Conservation (phyloP, 2,113 vertebrate genomes). For the Lonchura striata region DNA sequence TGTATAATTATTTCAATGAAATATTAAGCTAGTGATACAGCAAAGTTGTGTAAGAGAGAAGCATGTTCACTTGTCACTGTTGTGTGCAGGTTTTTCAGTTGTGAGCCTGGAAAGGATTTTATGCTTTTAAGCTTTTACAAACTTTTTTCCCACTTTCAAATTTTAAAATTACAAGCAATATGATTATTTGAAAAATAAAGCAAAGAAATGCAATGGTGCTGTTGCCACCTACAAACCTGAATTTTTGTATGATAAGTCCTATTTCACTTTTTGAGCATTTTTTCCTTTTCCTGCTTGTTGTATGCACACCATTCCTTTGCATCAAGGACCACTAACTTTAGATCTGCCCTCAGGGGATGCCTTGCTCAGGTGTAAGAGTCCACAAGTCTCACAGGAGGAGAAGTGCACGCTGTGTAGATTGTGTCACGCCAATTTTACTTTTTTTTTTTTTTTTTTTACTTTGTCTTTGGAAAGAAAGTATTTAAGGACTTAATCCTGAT, state of each 20-base stretch:
- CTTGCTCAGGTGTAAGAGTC: neutral
- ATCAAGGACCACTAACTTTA: neutral
- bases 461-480: neutral
- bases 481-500: neutral
- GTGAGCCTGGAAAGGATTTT: neutral
- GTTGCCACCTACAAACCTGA: neutral
- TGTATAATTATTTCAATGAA: neutral
- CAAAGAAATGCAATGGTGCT: neutral
- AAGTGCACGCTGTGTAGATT: neutral
- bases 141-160: neutral
- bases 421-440: neutral
- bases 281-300: neutral
- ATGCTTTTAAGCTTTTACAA: neutral
- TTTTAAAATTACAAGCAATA: neutral
- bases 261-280: neutral
- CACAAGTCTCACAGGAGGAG: neutral
- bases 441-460: neutral
- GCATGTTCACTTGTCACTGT: neutral
- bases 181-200: neutral
- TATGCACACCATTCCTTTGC: neutral
- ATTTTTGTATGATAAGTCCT: neutral
- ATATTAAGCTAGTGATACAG: neutral
- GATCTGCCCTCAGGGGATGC: neutral
- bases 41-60: neutral
- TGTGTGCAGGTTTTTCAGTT: neutral